phyloP scores from a whole-genome alignment of 2,113 vertebrate genomes.

The Toxotes jaculatrix region DNA sequence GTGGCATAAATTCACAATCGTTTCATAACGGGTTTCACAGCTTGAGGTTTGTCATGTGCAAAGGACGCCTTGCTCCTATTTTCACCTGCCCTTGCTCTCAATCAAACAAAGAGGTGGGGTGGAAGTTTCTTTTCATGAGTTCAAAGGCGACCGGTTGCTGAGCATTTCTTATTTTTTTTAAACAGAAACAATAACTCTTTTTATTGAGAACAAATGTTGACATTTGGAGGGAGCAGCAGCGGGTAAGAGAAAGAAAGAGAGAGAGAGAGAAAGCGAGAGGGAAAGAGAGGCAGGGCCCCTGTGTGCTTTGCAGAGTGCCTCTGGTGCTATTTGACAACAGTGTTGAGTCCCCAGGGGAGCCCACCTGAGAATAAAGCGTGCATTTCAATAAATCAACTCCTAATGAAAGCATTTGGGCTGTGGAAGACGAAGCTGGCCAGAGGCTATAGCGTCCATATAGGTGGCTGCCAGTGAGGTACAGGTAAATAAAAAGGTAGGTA shows the following conservation, averaged over 20 bases:
- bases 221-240: constrained; percentile 85
- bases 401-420: constrained; percentile 80
- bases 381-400: constrained; percentile 87
- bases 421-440: constrained; percentile 61
- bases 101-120: constrained; percentile 72
- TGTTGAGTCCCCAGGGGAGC: constrained; percentile 81
- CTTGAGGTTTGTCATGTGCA: constrained; percentile 71
- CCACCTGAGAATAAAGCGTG: constrained; percentile 89
- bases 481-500: constrained; percentile 33
- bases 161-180: constrained; percentile 74
- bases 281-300: constrained; percentile 34
- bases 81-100: constrained; percentile 75
- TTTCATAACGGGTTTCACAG: constrained; percentile 70
- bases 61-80: constrained; percentile 72
- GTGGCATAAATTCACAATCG: constrained; percentile 76
- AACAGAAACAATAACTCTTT: constrained; percentile 90
- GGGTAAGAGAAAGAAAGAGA: constrained; percentile 61
- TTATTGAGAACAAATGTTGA: constrained; percentile 94
- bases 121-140: constrained; percentile 85
- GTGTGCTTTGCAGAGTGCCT: constrained; percentile 80
- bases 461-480: constrained; percentile 36
- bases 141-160: constrained; percentile 85
- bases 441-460: constrained; percentile 50
- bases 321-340: constrained; percentile 85
- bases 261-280: constrained; percentile 45